phyloP scores from a whole-genome alignment of 2,888 invertebrate species.

The Himalopsyche tibetana region DNA sequence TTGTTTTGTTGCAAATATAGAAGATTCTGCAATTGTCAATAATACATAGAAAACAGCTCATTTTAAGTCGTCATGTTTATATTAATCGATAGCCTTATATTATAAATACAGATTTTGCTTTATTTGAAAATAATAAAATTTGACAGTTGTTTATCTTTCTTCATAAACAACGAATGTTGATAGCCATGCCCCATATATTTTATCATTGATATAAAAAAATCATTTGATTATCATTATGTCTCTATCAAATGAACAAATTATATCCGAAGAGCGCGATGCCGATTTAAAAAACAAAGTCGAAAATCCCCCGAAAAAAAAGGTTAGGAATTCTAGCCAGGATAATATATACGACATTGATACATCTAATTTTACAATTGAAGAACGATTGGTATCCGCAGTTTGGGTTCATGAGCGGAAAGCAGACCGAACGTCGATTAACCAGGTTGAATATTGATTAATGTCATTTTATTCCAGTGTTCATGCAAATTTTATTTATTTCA shows the following conservation, averaged over 20 bases:
- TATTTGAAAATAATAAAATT: background rate
- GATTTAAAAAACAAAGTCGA: background rate
- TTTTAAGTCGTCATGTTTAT: too few species aligned
- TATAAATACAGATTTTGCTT: too few species aligned
- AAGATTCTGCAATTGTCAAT: too few species aligned
- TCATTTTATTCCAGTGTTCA: background rate
- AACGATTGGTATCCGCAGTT: conserved; percentile 73
- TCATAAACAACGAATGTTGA: conserved; percentile 13
- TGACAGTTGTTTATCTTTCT: background rate
- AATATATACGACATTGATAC: conserved; percentile 68
- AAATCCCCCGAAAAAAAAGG: conserved; percentile 1
- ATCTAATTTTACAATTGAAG: conserved; percentile 71
- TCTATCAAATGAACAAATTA: background rate
- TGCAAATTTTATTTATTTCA: background rate
- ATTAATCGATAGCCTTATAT: too few species aligned
- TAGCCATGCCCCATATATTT: background rate
- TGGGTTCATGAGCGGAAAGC: conserved; percentile 74
- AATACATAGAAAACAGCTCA: too few species aligned
- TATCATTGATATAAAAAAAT: background rate
- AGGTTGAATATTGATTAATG: conserved; percentile 66
- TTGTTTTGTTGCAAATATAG: too few species aligned
- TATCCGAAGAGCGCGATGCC: background rate
- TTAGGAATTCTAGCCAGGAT: background rate
- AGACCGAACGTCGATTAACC: conserved; percentile 69
- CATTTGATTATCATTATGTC: background rate